These are phyloP conservation scores for Acomys russatus DNA, from an alignment of 2,797 vertebrate species.

Conservation along the genomic window DNA sequence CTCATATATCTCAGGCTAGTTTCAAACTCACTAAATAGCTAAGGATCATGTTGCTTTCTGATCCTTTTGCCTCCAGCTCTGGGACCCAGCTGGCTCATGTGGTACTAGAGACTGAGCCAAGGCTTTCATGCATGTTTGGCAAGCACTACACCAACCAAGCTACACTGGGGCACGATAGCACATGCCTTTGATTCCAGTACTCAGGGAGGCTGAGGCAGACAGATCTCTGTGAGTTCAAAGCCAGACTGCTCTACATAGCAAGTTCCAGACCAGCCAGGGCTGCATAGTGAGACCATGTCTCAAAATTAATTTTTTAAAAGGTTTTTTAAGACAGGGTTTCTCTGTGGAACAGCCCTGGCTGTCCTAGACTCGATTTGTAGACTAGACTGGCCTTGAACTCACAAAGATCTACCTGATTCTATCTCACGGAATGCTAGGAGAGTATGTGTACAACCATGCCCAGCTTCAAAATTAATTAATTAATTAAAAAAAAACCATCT, in stretches of 20 bases:
- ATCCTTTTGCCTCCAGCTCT: background rate
- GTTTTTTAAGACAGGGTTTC: no score
- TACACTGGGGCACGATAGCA: background rate
- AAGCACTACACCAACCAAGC: background rate
- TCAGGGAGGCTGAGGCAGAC: background rate
- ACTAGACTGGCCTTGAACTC: no score
- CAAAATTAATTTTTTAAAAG: background rate
- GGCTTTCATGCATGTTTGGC: background rate
- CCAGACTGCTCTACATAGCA: background rate
- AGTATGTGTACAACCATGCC: no score
- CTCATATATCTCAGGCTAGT: background rate
- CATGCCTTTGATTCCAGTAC: background rate
- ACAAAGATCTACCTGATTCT: no score
- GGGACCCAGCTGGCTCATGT: background rate
- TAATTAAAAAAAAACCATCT: background rate
- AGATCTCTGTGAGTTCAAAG: background rate
- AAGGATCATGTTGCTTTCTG: background rate
- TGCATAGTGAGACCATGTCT: background rate
- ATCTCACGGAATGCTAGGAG: no score
- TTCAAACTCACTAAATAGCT: background rate
- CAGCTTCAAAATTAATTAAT: background rate
- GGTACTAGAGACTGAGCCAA: background rate
- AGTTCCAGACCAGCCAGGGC: background rate
- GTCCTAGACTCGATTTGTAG: no score
- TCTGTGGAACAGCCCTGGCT: no score